Percentiles rank a stretch among this genome's conserved stretches.
Conservation (phyloP, 2,113 vertebrate species). For the Oncorhynchus kisutch region DNA sequence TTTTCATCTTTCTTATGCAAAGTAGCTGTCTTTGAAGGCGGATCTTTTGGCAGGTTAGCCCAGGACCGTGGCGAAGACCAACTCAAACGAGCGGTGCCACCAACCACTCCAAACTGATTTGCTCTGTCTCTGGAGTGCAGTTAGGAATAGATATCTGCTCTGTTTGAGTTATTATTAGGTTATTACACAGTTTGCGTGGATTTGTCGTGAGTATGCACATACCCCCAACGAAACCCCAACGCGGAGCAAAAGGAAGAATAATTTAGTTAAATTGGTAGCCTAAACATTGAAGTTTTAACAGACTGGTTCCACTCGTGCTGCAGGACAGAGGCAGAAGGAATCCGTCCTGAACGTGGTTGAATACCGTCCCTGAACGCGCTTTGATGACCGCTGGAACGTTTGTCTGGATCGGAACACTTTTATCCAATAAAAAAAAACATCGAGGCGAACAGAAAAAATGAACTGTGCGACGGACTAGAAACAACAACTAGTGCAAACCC, state of each 20-base stretch:
- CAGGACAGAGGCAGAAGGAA: constrained; percentile 4
- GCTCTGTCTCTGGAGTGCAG: constrained; percentile 15
- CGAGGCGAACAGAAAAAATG: not conserved
- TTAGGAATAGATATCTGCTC: not conserved
- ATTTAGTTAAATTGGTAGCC: constrained; percentile 1
- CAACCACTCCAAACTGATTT: constrained; percentile 30
- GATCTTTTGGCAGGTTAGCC: constrained; percentile 80
- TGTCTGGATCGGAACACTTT: constrained; percentile 15
- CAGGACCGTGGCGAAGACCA: constrained; percentile 63
- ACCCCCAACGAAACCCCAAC: not conserved
- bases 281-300: not conserved
- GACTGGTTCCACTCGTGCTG: constrained; percentile 1
- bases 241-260: constrained; percentile 5
- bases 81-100: constrained; percentile 66
- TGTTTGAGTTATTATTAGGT: not conserved
- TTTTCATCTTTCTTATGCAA: constrained; percentile 92
- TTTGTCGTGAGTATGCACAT: not conserved
- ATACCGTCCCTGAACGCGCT: not conserved
- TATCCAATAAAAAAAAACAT: not conserved
- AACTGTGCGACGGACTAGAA: not conserved
- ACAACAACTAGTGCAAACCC: constrained; percentile 12
- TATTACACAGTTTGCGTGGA: not conserved
- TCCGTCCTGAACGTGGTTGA: too few species aligned
- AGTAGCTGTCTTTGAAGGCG: constrained; percentile 86
- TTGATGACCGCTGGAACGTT: not conserved